These are phyloP conservation scores for Colius striatus DNA, from an alignment of 2,113 vertebrate species.

Conservation along the genomic window DNA sequence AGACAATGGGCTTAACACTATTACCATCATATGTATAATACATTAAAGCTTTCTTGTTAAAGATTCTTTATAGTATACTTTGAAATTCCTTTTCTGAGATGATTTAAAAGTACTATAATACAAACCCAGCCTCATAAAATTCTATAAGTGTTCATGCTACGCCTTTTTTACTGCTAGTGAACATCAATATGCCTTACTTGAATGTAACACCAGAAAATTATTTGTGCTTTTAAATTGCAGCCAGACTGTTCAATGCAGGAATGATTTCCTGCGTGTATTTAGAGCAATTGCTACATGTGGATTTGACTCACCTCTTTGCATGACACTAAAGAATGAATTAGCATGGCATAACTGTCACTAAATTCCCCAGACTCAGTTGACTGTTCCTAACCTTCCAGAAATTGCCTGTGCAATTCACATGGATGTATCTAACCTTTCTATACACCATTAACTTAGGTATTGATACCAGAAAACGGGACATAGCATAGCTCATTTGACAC, in stretches of 20 bases:
- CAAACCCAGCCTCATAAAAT: slow-evolving; percentile 27
- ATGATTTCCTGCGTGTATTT: background rate
- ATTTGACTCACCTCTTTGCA: background rate
- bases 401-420: background rate
- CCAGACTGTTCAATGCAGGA: background rate
- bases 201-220: slow-evolving; percentile 26
- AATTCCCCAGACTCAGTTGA: background rate
- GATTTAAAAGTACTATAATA: slow-evolving; percentile 12
- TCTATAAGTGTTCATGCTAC: background rate
- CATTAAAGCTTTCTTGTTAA: slow-evolving; percentile 36
- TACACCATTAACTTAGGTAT: background rate
- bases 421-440: background rate
- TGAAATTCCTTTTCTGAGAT: background rate
- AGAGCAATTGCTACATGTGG: background rate
- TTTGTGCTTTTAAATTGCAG: slow-evolving; percentile 36
- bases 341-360: background rate
- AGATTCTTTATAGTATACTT: background rate
- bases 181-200: slow-evolving; percentile 5
- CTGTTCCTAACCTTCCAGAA: background rate
- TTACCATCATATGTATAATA: background rate
- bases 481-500: background rate
- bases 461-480: background rate
- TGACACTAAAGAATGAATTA: slow-evolving; percentile 19
- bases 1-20: background rate
- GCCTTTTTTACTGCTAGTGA: slow-evolving; percentile 12